Evolutionary conservation across 2,113 vertebrate species (phyloP).

Genomic region (Chionodraco myersi): DNA sequence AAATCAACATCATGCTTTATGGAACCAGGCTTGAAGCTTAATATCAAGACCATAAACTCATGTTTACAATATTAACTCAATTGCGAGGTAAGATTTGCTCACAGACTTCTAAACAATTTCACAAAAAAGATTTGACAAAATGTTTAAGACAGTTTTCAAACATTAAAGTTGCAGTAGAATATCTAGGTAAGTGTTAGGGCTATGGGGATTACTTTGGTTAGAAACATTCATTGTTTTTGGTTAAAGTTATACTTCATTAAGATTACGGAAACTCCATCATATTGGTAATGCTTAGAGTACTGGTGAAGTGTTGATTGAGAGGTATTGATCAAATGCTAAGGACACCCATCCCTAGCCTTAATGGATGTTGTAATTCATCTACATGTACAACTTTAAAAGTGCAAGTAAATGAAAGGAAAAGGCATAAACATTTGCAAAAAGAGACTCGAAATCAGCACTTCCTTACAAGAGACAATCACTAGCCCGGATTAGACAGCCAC

Average conservation of each 20-base stretch:
- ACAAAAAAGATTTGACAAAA: too few species aligned
- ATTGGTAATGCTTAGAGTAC: background rate
- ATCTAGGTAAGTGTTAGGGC: background rate
- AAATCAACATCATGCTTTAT: too few species aligned
- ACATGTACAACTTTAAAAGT: background rate
- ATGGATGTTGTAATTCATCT: background rate
- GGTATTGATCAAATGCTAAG: background rate
- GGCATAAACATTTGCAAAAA: background rate
- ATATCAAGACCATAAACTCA: too few species aligned
- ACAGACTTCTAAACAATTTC: too few species aligned
- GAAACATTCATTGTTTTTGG: too few species aligned
- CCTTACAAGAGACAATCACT: background rate
- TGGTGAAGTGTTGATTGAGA: background rate
- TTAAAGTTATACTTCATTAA: too few species aligned
- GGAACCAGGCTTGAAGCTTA: too few species aligned
- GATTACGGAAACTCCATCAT: too few species aligned
- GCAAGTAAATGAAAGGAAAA: background rate
- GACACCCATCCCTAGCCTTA: background rate
- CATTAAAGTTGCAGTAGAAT: too few species aligned
- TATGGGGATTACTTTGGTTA: background rate
- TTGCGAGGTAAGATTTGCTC: too few species aligned
- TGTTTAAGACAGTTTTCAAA: too few species aligned
- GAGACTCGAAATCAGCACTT: constrained; percentile 4
- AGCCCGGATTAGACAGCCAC: constrained; percentile 18
- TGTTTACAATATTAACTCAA: too few species aligned